These are phyloP conservation scores for Emydura subglobosa DNA, from an alignment of 2,113 vertebrate genomes.

Conservation along the genomic window DNA sequence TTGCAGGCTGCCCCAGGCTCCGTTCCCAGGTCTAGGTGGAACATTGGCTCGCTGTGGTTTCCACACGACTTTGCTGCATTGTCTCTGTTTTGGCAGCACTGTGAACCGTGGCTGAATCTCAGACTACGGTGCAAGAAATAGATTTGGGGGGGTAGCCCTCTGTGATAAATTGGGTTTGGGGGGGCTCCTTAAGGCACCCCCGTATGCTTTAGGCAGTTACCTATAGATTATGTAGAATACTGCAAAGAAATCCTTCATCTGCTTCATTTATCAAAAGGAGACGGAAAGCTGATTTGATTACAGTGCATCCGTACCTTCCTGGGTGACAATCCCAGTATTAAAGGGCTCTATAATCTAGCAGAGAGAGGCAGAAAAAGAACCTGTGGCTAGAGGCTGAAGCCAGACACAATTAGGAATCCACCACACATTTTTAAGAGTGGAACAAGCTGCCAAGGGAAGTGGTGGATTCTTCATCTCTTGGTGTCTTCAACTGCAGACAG, in stretches of 20 bases:
- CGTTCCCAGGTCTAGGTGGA: neutral
- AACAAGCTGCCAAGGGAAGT: neutral
- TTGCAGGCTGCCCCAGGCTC: neutral
- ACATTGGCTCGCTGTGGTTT: neutral
- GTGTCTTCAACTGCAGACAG: neutral
- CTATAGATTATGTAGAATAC: neutral
- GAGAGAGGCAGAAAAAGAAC: rapidly evolving
- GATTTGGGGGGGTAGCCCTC: neutral
- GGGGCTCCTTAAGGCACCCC: neutral
- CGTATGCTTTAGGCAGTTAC: neutral
- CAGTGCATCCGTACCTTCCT: neutral
- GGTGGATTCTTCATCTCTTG: neutral
- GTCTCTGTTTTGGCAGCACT: neutral
- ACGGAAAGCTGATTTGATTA: neutral
- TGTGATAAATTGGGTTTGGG: neutral
- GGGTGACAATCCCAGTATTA: rapidly evolving
- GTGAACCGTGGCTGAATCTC: neutral
- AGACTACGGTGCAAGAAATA: neutral
- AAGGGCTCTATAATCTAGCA: neutral
- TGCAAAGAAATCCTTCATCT: neutral
- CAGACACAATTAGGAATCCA: neutral
- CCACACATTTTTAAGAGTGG: neutral
- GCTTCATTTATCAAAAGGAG: neutral
- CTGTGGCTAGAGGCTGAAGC: neutral
- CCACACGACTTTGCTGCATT: neutral